These are phyloP conservation scores for Discoglossus pictus DNA, from an alignment of 2,797 vertebrate species.

Conservation along the genomic window DNA sequence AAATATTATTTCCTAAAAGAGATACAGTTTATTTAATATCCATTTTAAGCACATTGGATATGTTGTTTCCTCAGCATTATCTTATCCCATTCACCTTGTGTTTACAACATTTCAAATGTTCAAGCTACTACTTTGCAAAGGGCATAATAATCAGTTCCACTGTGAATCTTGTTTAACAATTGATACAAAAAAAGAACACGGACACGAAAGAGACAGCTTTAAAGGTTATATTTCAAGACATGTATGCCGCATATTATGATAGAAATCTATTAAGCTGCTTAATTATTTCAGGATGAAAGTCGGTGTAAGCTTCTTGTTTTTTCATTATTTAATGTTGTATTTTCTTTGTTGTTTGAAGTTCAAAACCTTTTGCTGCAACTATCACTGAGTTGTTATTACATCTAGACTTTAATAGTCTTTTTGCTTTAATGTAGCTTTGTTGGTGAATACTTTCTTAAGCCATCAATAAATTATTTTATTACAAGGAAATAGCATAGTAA, in stretches of 20 bases:
- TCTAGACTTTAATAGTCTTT: no score
- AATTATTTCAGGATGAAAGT: not conserved
- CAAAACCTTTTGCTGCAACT: not conserved
- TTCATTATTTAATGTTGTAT: no score
- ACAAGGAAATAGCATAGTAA: no score
- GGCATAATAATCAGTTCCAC: conserved; percentile 10
- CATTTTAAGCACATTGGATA: not conserved
- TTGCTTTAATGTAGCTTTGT: no score
- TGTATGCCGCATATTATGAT: not conserved
- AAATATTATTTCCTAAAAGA: no score
- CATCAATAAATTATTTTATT: no score
- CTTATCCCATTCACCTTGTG: not conserved
- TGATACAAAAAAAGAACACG: not conserved
- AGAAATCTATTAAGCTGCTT: conserved; percentile 6
- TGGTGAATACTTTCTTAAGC: no score
- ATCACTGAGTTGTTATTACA: no score
- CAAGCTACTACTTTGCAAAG: conserved; percentile 1
- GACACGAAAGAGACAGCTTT: not conserved
- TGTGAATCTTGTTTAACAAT: not conserved
- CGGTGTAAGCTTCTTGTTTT: not conserved
- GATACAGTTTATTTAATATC: not conserved
- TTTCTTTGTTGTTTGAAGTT: not conserved
- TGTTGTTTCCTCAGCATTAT: not conserved
- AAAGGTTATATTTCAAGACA: conserved; percentile 18
- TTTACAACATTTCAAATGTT: not conserved